A percentile compares a stretch with the other conserved stretches of the same genome.
phyloP scores from a whole-genome alignment of 2,113 vertebrate genomes.

The Dicrurus megarhynchus region DNA sequence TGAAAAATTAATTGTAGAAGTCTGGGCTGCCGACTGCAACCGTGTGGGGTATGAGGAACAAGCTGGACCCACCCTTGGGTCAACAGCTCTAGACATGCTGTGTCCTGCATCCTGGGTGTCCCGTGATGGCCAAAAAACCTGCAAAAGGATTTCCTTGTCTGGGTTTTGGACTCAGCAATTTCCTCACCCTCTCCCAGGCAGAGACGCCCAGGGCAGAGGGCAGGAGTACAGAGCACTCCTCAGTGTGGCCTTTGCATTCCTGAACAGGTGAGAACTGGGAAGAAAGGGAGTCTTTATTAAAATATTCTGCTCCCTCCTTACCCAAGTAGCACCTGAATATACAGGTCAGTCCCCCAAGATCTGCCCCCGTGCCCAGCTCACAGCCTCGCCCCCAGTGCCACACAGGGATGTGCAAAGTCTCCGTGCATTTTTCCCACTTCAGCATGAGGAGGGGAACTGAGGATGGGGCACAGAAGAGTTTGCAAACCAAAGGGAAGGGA shows the following conservation, averaged over 20 bases:
- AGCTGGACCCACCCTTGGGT: background rate
- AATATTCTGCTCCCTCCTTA: background rate
- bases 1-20: background rate
- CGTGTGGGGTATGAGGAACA: background rate
- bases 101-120: background rate
- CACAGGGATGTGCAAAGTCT: background rate
- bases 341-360: too few relatives aligned
- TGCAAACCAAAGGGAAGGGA: background rate
- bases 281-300: background rate
- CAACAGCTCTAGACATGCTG: background rate
- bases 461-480: background rate
- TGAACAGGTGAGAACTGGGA: background rate
- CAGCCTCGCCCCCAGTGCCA: fast-evolving
- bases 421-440: background rate
- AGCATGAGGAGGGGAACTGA: background rate
- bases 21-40: background rate
- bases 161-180: background rate
- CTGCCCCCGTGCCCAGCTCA: background rate
- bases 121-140: background rate
- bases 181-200: background rate
- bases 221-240: background rate
- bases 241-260: fast-evolving
- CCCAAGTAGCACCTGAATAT: background rate
- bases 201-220: background rate
- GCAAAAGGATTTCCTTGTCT: background rate